These are phyloP conservation scores for Scolopax rusticola DNA, from an alignment of 2,797 vertebrate genomes.

Conservation along the genomic window DNA sequence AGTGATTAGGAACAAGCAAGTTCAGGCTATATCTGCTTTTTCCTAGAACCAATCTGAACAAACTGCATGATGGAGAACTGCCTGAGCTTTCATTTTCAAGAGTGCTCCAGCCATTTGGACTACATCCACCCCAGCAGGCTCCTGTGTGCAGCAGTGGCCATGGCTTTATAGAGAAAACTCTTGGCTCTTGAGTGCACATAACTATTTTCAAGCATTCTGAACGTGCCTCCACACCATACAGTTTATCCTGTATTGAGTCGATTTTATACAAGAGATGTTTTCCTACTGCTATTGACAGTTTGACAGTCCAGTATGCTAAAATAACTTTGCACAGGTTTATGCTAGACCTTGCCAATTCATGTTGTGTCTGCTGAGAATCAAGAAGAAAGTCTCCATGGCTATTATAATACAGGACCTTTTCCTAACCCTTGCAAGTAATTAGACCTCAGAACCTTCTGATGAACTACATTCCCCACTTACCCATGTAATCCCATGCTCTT, in stretches of 20 bases:
- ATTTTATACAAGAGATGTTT: not conserved
- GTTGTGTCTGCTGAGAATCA: not conserved
- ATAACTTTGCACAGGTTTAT: not conserved
- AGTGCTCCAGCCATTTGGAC: not conserved
- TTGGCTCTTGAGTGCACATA: not conserved
- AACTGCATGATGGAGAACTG: not conserved
- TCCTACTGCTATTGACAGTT: not conserved
- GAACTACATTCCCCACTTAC: not conserved
- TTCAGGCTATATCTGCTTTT: not conserved
- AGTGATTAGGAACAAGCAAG: not conserved
- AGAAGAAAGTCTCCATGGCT: not conserved
- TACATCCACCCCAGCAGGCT: fast-evolving
- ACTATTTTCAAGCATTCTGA: not conserved
- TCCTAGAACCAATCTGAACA: not conserved
- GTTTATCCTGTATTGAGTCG: not conserved
- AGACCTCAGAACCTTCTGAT: not conserved
- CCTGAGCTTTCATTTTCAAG: not conserved
- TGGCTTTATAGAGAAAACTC: not conserved
- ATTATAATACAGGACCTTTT: not conserved
- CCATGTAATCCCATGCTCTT: not conserved
- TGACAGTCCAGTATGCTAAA: not conserved
- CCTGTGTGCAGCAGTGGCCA: not conserved
- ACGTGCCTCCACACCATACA: not conserved
- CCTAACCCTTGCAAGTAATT: not conserved
- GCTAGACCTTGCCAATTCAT: not conserved